Percentiles rank a stretch among this genome's conserved stretches.
Evolutionary conservation across 2,113 vertebrate species (phyloP).

Genomic region (Ageneiosus marmoratus): DNA sequence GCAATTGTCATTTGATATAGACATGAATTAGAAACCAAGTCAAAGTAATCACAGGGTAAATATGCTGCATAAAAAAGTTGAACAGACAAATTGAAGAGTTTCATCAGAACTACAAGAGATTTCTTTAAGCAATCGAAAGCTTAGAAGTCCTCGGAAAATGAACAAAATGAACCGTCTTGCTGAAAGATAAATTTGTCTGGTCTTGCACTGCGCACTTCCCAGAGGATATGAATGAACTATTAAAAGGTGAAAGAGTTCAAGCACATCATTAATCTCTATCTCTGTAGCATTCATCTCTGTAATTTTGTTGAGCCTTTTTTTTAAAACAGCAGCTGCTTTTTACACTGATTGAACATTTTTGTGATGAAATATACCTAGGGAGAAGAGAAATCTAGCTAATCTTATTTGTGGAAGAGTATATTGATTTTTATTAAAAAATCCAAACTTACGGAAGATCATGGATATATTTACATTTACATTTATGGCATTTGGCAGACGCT

Average conservation of each 20-base stretch:
- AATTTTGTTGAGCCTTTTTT: neutral
- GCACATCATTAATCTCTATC: constrained; percentile 7
- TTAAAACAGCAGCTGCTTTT: neutral
- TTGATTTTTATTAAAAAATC: neutral
- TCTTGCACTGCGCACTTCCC: constrained; percentile 39
- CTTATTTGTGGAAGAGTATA: neutral
- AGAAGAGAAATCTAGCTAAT: neutral
- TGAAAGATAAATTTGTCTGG: constrained; percentile 43
- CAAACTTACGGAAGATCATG: too few species aligned
- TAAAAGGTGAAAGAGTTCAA: constrained; percentile 25
- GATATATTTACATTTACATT: too few species aligned
- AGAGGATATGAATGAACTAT: constrained; percentile 25
- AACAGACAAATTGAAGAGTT: neutral
- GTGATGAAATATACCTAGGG: neutral
- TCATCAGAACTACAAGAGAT: constrained; percentile 2
- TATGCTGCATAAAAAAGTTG: neutral
- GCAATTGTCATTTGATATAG: neutral
- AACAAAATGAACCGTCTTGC: constrained; percentile 37
- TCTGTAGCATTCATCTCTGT: neutral
- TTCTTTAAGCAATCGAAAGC: constrained; percentile 24
- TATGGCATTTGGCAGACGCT: too few species aligned
- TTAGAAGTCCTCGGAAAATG: constrained; percentile 22
- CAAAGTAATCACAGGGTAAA: neutral
- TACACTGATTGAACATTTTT: neutral
- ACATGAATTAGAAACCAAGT: neutral